These are phyloP conservation scores for Sphenopsis melanotis DNA, from an alignment of 2,797 vertebrate species.

Conservation along the genomic window DNA sequence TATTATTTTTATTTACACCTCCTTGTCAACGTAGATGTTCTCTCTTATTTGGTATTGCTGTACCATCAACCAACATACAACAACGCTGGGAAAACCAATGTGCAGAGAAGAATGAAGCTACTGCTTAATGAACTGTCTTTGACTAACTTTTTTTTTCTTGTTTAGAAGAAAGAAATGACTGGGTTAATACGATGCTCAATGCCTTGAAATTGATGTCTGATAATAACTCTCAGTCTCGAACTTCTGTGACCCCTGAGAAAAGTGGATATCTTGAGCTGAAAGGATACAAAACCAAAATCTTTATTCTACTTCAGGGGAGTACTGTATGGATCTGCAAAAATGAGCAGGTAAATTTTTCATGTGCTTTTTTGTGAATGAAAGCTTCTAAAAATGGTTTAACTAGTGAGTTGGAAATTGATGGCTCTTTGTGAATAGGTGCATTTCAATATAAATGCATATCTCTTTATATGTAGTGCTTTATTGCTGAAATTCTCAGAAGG, in stretches of 20 bases:
- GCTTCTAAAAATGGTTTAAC: slow-evolving; percentile 28
- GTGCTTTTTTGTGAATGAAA: slow-evolving; percentile 23
- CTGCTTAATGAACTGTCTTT: background rate
- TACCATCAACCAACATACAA: background rate
- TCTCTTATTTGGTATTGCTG: background rate
- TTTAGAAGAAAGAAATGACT: slow-evolving; percentile 91
- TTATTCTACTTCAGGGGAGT: slow-evolving; percentile 86
- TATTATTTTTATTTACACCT: background rate
- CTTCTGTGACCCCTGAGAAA: slow-evolving; percentile 76
- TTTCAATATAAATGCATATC: slow-evolving; percentile 50
- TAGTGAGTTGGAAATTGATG: slow-evolving; percentile 1
- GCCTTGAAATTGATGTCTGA: slow-evolving; percentile 77
- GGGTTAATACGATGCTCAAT: slow-evolving; percentile 84
- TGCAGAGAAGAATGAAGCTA: background rate
- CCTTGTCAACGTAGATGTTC: background rate
- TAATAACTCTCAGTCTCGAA: slow-evolving; percentile 68
- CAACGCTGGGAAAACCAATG: background rate
- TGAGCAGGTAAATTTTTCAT: slow-evolving; percentile 85
- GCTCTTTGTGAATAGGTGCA: slow-evolving; percentile 21
- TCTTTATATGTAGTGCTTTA: slow-evolving; percentile 4
- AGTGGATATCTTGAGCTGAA: slow-evolving; percentile 89
- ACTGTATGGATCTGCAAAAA: slow-evolving; percentile 95
- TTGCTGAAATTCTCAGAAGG: slow-evolving; percentile 11
- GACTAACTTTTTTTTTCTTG: slow-evolving; percentile 22
- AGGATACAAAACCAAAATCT: slow-evolving; percentile 93